These are phyloP conservation scores for Kryptopterus vitreolus DNA, from an alignment of 2,797 vertebrate species.

Conservation along the genomic window DNA sequence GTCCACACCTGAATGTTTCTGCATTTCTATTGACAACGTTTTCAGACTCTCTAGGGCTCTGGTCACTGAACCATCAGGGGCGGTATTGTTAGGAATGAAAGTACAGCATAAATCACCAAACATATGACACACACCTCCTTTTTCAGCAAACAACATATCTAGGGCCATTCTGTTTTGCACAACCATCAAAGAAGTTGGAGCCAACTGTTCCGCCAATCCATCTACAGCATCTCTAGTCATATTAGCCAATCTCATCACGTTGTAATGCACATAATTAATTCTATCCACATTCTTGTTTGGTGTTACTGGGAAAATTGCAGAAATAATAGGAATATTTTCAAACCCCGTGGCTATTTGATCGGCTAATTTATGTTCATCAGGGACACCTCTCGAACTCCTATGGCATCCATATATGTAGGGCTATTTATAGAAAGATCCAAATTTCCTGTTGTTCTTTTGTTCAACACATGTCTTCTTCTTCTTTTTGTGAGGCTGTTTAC, in stretches of 20 bases:
- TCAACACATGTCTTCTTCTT: no score
- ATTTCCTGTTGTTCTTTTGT: no score
- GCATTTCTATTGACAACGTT: neutral
- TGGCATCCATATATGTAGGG: no score
- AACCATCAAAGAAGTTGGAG: neutral
- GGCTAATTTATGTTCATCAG: no score
- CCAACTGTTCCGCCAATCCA: neutral
- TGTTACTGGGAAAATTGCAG: no score
- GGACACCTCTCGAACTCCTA: no score
- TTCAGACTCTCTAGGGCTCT: neutral
- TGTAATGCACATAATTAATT: neutral
- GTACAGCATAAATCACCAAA: conserved; percentile 14
- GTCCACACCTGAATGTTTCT: neutral
- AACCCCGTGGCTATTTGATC: no score
- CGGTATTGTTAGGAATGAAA: neutral
- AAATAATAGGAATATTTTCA: no score
- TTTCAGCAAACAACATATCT: conserved; percentile 3
- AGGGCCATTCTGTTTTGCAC: neutral
- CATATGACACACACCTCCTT: neutral
- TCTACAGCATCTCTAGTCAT: neutral
- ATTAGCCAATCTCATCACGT: neutral
- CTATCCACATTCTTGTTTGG: neutral
- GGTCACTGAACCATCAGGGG: neutral
- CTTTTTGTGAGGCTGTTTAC: no score
- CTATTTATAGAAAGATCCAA: no score